Conservation (phyloP, 1,140 invertebrate genomes). For the Drosophila hydei region DNA sequence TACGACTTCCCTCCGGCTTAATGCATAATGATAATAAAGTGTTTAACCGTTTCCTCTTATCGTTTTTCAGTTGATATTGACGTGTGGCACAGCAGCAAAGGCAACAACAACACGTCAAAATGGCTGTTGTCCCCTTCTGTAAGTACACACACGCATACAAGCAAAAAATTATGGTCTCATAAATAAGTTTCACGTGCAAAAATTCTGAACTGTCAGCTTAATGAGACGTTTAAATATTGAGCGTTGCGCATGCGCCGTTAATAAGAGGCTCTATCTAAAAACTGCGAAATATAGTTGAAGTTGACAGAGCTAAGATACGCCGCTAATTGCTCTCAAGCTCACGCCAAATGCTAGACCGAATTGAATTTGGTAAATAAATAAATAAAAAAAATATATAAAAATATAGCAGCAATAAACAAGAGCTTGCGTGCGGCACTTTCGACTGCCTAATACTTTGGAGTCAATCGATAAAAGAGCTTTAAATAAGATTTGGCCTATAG, state of each 20-base stretch:
- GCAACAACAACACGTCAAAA: constrained; percentile 54
- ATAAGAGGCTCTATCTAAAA: constrained; percentile 30
- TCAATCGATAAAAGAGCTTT: no score
- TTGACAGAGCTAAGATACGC: constrained; percentile 17
- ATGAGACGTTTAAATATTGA: constrained; percentile 50
- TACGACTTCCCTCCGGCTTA: constrained; percentile 3
- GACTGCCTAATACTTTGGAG: neutral
- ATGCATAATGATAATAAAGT: constrained; percentile 28
- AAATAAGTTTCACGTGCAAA: constrained; percentile 62
- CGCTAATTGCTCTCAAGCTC: constrained; percentile 43
- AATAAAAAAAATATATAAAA: neutral
- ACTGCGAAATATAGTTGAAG: neutral
- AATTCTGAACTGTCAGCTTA: constrained; percentile 40
- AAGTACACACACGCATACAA: constrained; percentile 49
- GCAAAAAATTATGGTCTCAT: constrained; percentile 14
- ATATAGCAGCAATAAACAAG: neutral
- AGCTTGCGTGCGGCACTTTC: neutral
- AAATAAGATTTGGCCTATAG: no score
- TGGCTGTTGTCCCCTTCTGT: constrained; percentile 77
- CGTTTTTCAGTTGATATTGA: constrained; percentile 56
- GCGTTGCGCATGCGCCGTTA: constrained; percentile 53
- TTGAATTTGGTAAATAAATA: constrained; percentile 22
- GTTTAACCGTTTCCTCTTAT: constrained; percentile 54
- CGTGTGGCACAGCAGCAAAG: constrained; percentile 10
- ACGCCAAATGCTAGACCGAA: constrained; percentile 1